Evolutionary conservation across 2,888 invertebrate genomes (phyloP).

Genomic region (Halictus ligatus): DNA sequence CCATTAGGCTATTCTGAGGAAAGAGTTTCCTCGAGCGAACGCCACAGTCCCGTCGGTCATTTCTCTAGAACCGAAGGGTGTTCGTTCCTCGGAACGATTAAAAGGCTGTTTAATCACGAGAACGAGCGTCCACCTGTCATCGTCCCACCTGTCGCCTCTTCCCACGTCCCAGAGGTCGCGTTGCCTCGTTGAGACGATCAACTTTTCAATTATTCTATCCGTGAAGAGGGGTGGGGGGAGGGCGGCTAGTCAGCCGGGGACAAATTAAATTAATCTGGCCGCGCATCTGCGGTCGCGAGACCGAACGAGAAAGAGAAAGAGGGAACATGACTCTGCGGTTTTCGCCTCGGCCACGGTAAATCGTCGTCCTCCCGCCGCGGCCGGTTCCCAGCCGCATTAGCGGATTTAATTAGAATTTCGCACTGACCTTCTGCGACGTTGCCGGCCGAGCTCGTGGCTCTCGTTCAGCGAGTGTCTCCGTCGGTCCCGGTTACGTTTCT

Average conservation of each 20-base stretch:
- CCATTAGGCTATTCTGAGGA: too few species aligned
- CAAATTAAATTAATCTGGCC: constrained; percentile 51
- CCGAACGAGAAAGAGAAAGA: not conserved
- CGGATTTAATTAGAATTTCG: constrained; percentile 44
- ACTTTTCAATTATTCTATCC: constrained; percentile 27
- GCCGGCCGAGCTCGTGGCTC: constrained; percentile 72
- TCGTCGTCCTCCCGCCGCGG: constrained; percentile 31
- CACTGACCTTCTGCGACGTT: constrained; percentile 77
- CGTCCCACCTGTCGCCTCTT: constrained; percentile 1
- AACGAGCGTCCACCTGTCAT: not conserved
- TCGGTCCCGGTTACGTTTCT: constrained; percentile 79
- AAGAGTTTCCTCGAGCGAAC: too few species aligned
- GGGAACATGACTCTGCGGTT: constrained; percentile 40
- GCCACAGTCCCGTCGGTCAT: too few species aligned
- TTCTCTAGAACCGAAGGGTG: too few species aligned
- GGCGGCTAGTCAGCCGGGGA: constrained; percentile 10
- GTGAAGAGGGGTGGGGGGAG: not conserved
- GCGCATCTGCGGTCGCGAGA: constrained; percentile 38
- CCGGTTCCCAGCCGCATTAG: not conserved
- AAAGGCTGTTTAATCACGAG: not conserved
- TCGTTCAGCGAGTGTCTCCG: constrained; percentile 82
- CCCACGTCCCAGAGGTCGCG: not conserved
- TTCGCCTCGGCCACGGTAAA: constrained; percentile 32
- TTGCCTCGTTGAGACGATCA: constrained; percentile 24
- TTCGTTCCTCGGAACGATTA: not conserved